Evolutionary conservation across 2,797 vertebrate genomes (phyloP).

Genomic region (Luscinia megarhynchos): DNA sequence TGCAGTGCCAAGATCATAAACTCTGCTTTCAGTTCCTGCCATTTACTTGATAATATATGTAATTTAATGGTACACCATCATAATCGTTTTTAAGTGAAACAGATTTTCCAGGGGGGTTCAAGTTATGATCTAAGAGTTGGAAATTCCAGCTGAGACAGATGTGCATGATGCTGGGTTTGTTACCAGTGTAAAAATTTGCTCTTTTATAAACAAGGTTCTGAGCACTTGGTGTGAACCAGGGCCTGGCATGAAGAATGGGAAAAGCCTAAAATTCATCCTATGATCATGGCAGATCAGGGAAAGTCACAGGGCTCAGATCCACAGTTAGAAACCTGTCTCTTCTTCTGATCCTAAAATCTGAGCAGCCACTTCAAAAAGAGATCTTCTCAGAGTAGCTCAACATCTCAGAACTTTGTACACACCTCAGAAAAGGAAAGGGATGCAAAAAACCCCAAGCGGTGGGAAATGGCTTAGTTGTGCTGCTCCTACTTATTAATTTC

Average conservation of each 20-base stretch:
- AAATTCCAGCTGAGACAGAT: background rate
- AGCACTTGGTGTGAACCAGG: background rate
- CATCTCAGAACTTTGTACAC: background rate
- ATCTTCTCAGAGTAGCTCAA: background rate
- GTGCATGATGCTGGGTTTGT: background rate
- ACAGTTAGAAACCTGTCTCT: background rate
- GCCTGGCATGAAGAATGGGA: background rate
- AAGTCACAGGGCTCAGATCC: background rate
- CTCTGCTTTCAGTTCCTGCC: background rate
- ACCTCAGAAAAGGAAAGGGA: background rate
- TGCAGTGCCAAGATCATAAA: background rate
- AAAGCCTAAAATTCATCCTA: background rate
- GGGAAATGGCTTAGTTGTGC: background rate
- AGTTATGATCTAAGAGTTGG: background rate
- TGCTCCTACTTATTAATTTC: background rate
- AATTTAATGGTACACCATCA: background rate
- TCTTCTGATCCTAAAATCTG: background rate
- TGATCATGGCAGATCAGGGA: accelerated
- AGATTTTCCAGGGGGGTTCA: background rate
- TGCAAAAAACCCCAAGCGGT: background rate
- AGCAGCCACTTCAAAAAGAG: background rate
- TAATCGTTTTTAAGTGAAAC: background rate
- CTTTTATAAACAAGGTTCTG: background rate
- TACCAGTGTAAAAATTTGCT: background rate
- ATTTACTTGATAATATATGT: background rate